Conservation (phyloP, 2,797 vertebrate genomes). For the Macropodus opercularis region DNA sequence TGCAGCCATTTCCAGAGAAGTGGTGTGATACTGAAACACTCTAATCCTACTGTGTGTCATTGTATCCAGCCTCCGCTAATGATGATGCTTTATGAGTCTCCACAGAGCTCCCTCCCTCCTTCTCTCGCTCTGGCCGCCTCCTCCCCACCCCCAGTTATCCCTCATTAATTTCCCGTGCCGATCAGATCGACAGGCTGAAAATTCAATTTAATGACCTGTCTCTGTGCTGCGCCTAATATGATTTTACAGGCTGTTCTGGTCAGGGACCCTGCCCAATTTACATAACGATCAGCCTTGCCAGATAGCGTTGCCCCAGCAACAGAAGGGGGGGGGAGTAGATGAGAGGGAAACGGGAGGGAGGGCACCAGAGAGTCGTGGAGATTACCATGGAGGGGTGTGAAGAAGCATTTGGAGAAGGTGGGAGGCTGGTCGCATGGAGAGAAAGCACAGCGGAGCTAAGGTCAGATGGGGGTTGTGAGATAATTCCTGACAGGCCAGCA, state of each 20-base stretch:
- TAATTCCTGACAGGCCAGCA: slow-evolving; percentile 73
- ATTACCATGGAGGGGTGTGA: slow-evolving; percentile 62
- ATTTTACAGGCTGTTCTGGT: slow-evolving; percentile 89
- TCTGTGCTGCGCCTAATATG: slow-evolving; percentile 85
- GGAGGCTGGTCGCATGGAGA: slow-evolving; percentile 22
- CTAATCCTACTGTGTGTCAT: slow-evolving; percentile 73
- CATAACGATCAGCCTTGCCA: slow-evolving; percentile 85
- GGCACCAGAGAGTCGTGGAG: slow-evolving; percentile 59
- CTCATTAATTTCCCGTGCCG: slow-evolving; percentile 84
- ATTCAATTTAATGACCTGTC: slow-evolving; percentile 89
- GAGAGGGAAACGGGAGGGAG: slow-evolving; percentile 56
- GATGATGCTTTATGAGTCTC: slow-evolving; percentile 79
- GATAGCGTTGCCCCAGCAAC: slow-evolving; percentile 92
- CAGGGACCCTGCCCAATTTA: slow-evolving; percentile 86
- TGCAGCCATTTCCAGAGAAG: slow-evolving; percentile 72
- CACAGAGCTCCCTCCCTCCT: slow-evolving; percentile 50
- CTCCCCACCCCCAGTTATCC: slow-evolving; percentile 74
- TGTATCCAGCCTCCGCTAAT: slow-evolving; percentile 74
- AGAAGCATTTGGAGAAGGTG: slow-evolving; percentile 43
- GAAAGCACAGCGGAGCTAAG: slow-evolving; percentile 54
- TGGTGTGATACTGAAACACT: slow-evolving; percentile 66
- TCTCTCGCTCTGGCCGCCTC: slow-evolving; percentile 20
- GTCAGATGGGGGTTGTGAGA: slow-evolving; percentile 73
- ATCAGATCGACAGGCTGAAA: slow-evolving; percentile 86
- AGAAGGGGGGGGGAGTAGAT: slow-evolving; percentile 58